phyloP scores from a whole-genome alignment of 2,797 vertebrate species.

The Picus viridis region DNA sequence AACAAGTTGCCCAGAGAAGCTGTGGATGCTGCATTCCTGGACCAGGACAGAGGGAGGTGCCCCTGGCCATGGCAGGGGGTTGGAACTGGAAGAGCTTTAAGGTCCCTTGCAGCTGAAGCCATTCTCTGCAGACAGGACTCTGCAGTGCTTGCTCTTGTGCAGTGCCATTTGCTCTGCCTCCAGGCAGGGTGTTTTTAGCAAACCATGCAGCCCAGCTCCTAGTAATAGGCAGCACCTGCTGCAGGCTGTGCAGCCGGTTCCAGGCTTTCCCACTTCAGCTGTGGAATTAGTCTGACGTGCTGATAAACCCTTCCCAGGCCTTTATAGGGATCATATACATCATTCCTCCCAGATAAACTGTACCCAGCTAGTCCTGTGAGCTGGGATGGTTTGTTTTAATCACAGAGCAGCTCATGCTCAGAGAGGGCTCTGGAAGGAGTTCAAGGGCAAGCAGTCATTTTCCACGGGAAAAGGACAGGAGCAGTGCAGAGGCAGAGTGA shows the following conservation, averaged over 20 bases:
- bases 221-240: background rate
- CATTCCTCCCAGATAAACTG: conserved; percentile 22
- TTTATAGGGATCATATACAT: background rate
- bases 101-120: too few species aligned
- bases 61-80: too few species aligned
- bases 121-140: background rate
- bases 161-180: background rate
- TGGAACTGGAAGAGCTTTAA: too few species aligned
- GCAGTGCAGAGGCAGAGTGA: conserved; percentile 43
- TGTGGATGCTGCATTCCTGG: too few species aligned
- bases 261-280: conserved; percentile 5
- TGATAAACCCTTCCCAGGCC: conserved; percentile 42
- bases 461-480: conserved; percentile 61
- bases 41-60: too few species aligned
- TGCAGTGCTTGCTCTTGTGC: background rate
- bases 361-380: conserved; percentile 38
- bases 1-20: too few species aligned
- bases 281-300: conserved; percentile 44
- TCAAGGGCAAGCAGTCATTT: conserved; percentile 50
- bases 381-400: conserved; percentile 66
- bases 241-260: background rate
- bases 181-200: background rate
- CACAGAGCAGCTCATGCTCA: conserved; percentile 50
- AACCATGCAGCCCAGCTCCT: background rate
- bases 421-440: conserved; percentile 48